Evolutionary conservation across 2,888 invertebrate species (phyloP), one percentile per base, ranked within the genome.

Genomic region (Pollenia labialis): DNA sequence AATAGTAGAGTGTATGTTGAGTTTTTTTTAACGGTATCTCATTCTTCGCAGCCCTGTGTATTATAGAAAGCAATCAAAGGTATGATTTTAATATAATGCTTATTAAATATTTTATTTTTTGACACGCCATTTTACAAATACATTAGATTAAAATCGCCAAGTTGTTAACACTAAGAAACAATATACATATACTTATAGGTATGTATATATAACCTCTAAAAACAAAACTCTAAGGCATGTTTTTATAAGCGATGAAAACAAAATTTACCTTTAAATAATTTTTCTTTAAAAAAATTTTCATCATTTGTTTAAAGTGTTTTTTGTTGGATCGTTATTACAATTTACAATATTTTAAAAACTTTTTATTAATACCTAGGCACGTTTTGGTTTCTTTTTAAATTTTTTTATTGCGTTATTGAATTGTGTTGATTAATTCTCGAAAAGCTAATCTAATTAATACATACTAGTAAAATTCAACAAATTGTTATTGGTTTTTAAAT

Each of bases 401-500:
- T 10, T 71, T 52, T 69, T 46, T 68, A 9, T 56, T 60, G 32
- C 32, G 32, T 46, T 12, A 48, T 77, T 54, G 14, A 18, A 62
- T 79, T 85, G 32, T 74, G 16, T 62, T 62, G 32, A 14, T 44
- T 42, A 71, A 75, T 66, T 76, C 18, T 74, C 52, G 42, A 58
- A 71, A 74, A 74, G 68, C 72, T 87, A 87, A 87, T 87, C 77
- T 81, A 87, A 87, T 87, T 87, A 87, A 87, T 81, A 32, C 32
- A 32, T 32, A 3, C n/a, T 23, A 79, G 18, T 48, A 68, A 32
- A 48, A 46, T 77, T 54, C 71, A 85, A 54, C 48, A 71, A 42
- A 66, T 66, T 56, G 23, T 11, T 62, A 46, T 56, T 14, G 48
- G 7, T 6, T 10, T 56, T 18, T 18, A n/a, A 23, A 8, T 9